Evolutionary conservation across 2,888 invertebrate species (phyloP), one percentile per base, ranked within the genome.

Genomic region (Ormyrus rosae): DNA sequence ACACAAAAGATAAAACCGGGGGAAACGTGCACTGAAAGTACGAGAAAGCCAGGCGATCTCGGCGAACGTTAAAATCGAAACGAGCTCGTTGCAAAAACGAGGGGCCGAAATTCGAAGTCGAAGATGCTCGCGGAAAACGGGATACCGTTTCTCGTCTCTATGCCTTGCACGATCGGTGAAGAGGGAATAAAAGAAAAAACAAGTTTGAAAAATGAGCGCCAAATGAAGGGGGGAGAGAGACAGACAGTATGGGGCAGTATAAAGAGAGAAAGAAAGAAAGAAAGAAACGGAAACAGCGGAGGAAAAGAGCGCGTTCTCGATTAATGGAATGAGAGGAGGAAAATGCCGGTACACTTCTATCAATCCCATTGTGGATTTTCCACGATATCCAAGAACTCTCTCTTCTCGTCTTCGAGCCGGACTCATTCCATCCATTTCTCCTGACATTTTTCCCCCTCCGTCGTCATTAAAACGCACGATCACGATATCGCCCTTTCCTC

Each of bases 281-380:
- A 61, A 9, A 68, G 82, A 83, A 83, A 69, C 78, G 48, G 83
- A 82, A 82, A 80, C 80, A 56, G 80, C 80, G 63, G 67, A 78
- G 50, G 75, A 71, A 78, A 64, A 79, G 67, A 56, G 60, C 71
- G 69, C 60, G 72, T 45, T 50, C 34, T 61, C 61, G 60, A 72
- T 72, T 61, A 80, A 75, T 74, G 19, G 64, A 74, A 51, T 71
- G 72, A 82, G 53, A 56, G 48, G 53, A 56, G 67, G 78, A 70
- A 53, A 78, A 69, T 69, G 64, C 19, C n/a, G 13, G 10, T 53
- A 55, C 73, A 65, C 9, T 45, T 46, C 8, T 53, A 45, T 58
- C 70, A 75, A 53, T 78, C 56, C 34, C 51, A 69, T 67, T 68
- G 73, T 67, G 19, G 50, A 53, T 71, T 58, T 50, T 72, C n/a